These are phyloP conservation scores for Leptobrachium leishanense DNA, from an alignment of 2,113 vertebrate genomes.

Conservation along the genomic window DNA sequence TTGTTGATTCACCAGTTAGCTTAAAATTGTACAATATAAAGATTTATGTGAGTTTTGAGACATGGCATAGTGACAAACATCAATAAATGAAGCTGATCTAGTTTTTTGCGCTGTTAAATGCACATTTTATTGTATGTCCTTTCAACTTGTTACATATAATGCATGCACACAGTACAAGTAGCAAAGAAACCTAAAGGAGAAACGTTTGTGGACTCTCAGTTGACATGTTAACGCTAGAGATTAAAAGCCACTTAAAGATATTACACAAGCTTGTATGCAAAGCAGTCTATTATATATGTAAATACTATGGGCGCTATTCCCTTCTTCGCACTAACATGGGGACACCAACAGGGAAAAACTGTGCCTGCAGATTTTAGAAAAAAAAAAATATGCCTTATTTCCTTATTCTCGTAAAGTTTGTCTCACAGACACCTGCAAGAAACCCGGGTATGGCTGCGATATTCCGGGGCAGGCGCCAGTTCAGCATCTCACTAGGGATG, in stretches of 20 bases:
- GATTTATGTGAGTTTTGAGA: no score
- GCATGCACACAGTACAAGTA: conserved; percentile 8
- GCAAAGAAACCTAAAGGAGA: conserved; percentile 29
- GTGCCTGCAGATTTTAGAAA: no score
- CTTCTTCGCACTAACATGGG: no score
- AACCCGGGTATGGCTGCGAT: no score
- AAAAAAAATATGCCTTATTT: no score
- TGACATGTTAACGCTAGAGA: conserved; percentile 37
- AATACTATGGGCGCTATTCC: conserved; percentile 14
- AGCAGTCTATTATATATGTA: conserved; percentile 27
- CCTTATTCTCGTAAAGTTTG: no score
- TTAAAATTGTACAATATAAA: no score
- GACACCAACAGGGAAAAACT: no score
- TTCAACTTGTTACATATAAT: conserved; percentile 15
- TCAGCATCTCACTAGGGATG: no score
- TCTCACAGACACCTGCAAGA: no score
- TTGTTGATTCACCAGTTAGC: no score
- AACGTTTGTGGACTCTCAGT: conserved; percentile 22
- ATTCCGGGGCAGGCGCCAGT: no score
- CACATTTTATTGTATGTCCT: conserved; percentile 15
- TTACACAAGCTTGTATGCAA: conserved; percentile 26
- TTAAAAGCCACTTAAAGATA: conserved; percentile 35
- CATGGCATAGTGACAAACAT: conserved; percentile 2
- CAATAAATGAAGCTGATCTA: conserved; percentile 4
- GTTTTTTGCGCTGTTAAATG: conserved; percentile 10